phyloP scores from a whole-genome alignment of 2,888 invertebrate genomes.

The Podabrus alpinus region DNA sequence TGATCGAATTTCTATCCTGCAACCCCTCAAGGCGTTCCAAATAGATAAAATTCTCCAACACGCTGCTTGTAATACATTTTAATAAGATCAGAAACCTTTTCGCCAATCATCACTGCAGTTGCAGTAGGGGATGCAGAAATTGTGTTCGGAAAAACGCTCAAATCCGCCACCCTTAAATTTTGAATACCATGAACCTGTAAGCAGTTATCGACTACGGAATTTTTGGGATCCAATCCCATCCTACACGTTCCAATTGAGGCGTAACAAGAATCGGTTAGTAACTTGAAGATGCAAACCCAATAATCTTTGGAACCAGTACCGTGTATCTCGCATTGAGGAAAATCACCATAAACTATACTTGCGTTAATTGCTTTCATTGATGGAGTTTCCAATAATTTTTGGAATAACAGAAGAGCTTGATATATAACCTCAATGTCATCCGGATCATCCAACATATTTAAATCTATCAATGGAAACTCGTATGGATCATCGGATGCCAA shows the following conservation, averaged over 20 bases:
- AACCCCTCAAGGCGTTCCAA: too few species aligned
- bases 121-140: constrained; percentile 70
- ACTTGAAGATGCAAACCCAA: constrained; percentile 60
- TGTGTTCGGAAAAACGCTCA: constrained; percentile 69
- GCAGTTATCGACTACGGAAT: constrained; percentile 52
- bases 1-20: too few species aligned
- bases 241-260: constrained; percentile 60
- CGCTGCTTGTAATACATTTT: constrained; percentile 18
- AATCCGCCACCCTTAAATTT: constrained; percentile 68
- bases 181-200: constrained; percentile 60
- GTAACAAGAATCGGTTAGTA: constrained; percentile 60
- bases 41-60: too few species aligned
- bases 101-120: constrained; percentile 72
- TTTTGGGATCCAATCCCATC: constrained; percentile 45
- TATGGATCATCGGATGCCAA: constrained; percentile 60
- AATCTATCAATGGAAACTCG: constrained; percentile 64
- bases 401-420: background rate
- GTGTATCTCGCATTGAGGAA: constrained; percentile 64
- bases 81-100: constrained; percentile 63
- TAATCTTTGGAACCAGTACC: constrained; percentile 60
- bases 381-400: background rate
- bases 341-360: constrained; percentile 60
- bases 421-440: constrained; percentile 54
- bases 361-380: constrained; percentile 57
- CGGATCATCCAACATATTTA: constrained; percentile 61